Percentiles rank a stretch among this genome's conserved stretches.
Conservation (phyloP, 23 tunicate species). For the Styela clava region DNA sequence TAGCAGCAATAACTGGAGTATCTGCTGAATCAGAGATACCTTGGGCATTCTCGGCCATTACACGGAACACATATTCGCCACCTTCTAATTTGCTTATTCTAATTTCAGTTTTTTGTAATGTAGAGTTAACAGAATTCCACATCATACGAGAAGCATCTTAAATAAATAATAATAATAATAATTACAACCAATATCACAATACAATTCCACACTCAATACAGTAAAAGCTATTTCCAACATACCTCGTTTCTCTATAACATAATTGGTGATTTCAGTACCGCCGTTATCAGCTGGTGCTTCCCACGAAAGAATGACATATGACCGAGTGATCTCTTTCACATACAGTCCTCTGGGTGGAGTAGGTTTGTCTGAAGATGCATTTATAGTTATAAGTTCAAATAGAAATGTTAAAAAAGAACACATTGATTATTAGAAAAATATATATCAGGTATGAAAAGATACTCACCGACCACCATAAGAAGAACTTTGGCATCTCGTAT, state of each 20-base stretch:
- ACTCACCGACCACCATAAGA: slow-evolving; percentile 53
- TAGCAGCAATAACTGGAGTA: slow-evolving; percentile 55
- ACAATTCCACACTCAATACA: no score
- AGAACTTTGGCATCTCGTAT: slow-evolving; percentile 54
- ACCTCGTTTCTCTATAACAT: slow-evolving; percentile 86
- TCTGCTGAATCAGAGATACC: slow-evolving; percentile 89
- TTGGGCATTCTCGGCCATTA: slow-evolving; percentile 92
- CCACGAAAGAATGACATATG: slow-evolving; percentile 77
- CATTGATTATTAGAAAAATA: no score
- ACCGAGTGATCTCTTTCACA: slow-evolving; percentile 64
- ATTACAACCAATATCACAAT: neutral
- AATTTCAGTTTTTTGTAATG: slow-evolving; percentile 70
- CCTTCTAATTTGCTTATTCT: slow-evolving; percentile 69
- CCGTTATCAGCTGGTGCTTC: slow-evolving; percentile 77
- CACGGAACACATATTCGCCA: slow-evolving; percentile 73
- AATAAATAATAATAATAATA: neutral
- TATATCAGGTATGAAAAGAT: no score
- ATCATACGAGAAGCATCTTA: slow-evolving; percentile 66
- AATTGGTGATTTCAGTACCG: slow-evolving; percentile 72
- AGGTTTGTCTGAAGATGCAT: slow-evolving; percentile 60
- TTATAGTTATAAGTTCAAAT: no score
- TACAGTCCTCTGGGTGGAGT: slow-evolving; percentile 68
- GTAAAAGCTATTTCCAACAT: slow-evolving; percentile 4
- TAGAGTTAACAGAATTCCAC: slow-evolving; percentile 89
- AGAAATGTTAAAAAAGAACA: no score